Evolutionary conservation across 2,797 vertebrate species (phyloP), one percentile per base, ranked within the genome.

Genomic region (Hypotaenidia philippensis): DNA sequence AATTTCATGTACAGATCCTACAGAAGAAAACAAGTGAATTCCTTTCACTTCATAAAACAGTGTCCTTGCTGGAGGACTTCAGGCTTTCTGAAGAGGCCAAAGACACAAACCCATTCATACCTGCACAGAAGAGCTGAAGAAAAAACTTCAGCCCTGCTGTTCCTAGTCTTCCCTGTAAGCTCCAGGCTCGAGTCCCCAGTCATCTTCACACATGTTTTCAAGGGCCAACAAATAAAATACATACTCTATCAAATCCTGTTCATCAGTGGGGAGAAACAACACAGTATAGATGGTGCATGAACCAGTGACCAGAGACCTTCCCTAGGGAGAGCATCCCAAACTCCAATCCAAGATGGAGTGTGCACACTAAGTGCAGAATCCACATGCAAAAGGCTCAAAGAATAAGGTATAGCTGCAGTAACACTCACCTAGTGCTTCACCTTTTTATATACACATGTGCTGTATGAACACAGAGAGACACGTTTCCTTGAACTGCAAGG

Each of bases 11-110:
- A 27, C 31, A 81, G 94, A 88, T 32, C 69, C 69, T 76, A 80
- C 76, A 88, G 78, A 91, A 65, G 79, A 91, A 83, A 83, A 82
- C 65, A 90, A 83, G 83, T 72, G 66, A 91, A 71, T 38, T 78
- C 69, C 41, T 78, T 83, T 23, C 76, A 59, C 18, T 76, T 44
- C 31, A 44, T 63, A 27, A 76, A 83, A 69, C 4, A 81, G 55
- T 14, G 15, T 90, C 38, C 38, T 55, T 1, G 1, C 31, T 71
- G 59, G 49, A 72, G 31, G 18, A 76, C 34, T 41, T 68, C 50
- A n/a, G 31, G 45, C 50, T 72, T 80, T 59, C 59, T 50, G 57
- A 78, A 50, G 69, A 75, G 69, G 85, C 63, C 65, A 83, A 55
- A 71, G 59, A 40, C 11, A 86, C 10, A 86, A 56, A 90, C 86